phyloP scores from a whole-genome alignment of 2,888 invertebrate species.

The Alloscopus bannaensis region DNA sequence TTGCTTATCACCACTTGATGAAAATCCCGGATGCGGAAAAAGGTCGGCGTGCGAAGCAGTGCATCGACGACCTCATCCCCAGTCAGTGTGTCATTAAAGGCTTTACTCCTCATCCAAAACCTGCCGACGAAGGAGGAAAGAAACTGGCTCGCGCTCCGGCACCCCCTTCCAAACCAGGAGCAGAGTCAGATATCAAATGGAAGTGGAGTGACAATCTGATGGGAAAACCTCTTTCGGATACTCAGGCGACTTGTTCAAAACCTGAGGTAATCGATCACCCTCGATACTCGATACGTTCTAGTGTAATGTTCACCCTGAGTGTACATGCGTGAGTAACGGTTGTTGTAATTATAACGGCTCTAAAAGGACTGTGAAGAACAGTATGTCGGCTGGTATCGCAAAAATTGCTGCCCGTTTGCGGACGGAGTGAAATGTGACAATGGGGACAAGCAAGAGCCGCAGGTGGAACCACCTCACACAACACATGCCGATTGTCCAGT shows the following conservation, averaged over 20 bases:
- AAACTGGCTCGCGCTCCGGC: too few species aligned
- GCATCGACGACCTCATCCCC: slow-evolving; percentile 1
- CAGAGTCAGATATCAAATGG: too few species aligned
- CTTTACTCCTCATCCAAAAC: neutral
- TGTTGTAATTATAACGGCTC: too few species aligned
- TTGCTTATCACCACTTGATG: slow-evolving; percentile 51
- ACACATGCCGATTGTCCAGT: slow-evolving; percentile 3
- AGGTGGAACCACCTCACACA: neutral
- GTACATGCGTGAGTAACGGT: too few species aligned
- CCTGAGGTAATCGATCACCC: too few species aligned
- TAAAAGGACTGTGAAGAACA: neutral
- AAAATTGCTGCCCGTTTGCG: neutral
- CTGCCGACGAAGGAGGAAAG: too few species aligned
- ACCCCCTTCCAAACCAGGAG: neutral
- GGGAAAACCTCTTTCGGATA: neutral
- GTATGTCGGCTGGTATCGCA: neutral
- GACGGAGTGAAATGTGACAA: neutral
- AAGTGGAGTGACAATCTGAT: neutral
- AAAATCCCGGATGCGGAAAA: neutral
- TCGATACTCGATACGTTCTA: too few species aligned
- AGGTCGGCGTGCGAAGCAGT: neutral
- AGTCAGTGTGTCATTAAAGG: slow-evolving; percentile 26
- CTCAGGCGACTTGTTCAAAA: neutral
- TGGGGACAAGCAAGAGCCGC: neutral
- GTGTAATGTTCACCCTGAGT: too few species aligned